Base-by-base conservation (phyloP, 2,797 vertebrate genomes). In the Cacajao melanocephalus region DNA sequence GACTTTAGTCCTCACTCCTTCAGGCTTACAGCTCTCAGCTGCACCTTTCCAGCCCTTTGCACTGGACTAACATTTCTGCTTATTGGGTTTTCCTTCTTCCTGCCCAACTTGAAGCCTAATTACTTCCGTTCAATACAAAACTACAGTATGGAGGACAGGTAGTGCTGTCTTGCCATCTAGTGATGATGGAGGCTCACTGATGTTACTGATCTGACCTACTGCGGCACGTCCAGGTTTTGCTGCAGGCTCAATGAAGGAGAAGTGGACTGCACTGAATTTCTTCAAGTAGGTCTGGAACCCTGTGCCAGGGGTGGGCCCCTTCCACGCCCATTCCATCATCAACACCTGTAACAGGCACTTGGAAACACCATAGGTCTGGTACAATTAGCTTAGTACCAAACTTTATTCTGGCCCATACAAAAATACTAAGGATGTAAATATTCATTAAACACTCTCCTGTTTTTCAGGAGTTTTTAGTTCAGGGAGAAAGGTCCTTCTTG, bases 221-320 rank as follows among this genome's bases (percentile, higher is more conserved):
- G 7, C 2, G 6, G 15, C 39, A 83, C 58, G 22, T 46, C 9
- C 10, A 20, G 26, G 4, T 82, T 78, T 83, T 50, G 3, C 11
- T 26, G 30, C 4, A 44, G 6, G 4, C 33, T 14, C 17, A 17
- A 28, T 11, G 4, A 55, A 28, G 22, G 26, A 24, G 33, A 73
- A 20, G 8, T 4, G 0, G 5, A 22, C 2, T 4, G 33, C 33
- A 0, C 19, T 11, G 46, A 79, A 52, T 39, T 33, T 7, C 33
- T 80, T 55, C 36, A 24, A 12, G 30, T 15, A 46, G 30, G 14
- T 76, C 80, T 96, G 28, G 30, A 73, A 83, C 24, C 13, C 8
- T 0, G 0, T 17, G 72, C 30, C 46, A n/a, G 0, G 8, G 0
- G 11, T 1, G 22, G 15, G 20, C 4, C 11, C 8, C 39, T 61